A percentile compares a stretch with the other conserved stretches of the same genome.
Conservation (phyloP, 2,888 invertebrate species). For the Ichneumoninae sp. region DNA sequence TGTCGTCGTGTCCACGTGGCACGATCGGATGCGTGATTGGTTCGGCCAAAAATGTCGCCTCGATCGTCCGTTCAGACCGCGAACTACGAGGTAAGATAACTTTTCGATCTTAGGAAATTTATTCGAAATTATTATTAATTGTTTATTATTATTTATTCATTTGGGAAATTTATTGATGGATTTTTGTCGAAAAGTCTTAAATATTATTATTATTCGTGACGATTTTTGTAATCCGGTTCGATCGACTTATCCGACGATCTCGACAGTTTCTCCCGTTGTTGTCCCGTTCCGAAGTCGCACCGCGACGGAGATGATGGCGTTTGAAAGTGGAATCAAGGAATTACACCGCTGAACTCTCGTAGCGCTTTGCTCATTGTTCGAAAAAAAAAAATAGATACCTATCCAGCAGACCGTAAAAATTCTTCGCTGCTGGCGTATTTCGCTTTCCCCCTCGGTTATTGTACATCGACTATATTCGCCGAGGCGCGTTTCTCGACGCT, state of each 20-base stretch:
- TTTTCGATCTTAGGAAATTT: background rate
- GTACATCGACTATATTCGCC: background rate
- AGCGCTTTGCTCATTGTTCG: conserved; percentile 15
- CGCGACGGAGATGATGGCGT: background rate
- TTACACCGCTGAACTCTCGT: conserved; percentile 37
- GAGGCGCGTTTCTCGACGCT: conserved; percentile 30
- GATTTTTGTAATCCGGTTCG: background rate
- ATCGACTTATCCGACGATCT: background rate
- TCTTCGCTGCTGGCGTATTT: conserved; percentile 39
- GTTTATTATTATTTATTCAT: background rate
- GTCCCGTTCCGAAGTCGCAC: background rate
- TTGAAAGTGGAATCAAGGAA: conserved; percentile 52
- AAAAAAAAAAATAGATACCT: conserved; percentile 30
- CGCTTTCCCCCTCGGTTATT: conserved; percentile 61
- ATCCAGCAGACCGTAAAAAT: conserved; percentile 59
- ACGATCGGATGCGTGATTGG: background rate
- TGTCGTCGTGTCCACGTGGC: background rate
- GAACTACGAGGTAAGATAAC: conserved; percentile 8
- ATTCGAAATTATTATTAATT: background rate
- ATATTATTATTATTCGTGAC: background rate
- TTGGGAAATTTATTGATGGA: background rate
- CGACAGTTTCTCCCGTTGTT: background rate
- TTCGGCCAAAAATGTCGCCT: background rate
- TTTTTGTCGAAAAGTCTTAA: background rate
- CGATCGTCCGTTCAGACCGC: background rate